These are phyloP conservation scores for Drosophila buzzatii DNA, from an alignment of 2,888 invertebrate species.

Conservation along the genomic window DNA sequence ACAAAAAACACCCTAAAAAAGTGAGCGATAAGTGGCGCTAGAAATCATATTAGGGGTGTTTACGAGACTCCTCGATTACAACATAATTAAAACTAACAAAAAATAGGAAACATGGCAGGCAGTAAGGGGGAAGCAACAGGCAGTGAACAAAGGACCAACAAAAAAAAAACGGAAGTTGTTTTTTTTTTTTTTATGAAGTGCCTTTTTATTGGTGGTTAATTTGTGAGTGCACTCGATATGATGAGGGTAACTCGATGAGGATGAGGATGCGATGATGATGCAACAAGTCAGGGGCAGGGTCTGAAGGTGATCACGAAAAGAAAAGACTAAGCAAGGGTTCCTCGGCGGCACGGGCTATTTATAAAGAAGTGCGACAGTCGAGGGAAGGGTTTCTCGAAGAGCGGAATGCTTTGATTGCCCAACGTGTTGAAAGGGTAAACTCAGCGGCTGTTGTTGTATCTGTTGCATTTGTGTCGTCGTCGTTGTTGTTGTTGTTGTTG, in stretches of 20 bases:
- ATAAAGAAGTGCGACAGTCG: slow-evolving; percentile 39
- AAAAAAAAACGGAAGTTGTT: slow-evolving; percentile 77
- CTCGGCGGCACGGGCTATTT: slow-evolving; percentile 45
- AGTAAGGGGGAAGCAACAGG: slow-evolving; percentile 57
- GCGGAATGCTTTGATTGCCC: slow-evolving; percentile 50
- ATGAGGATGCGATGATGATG: slow-evolving; percentile 50
- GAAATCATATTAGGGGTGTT: slow-evolving; percentile 80
- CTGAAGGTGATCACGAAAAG: slow-evolving; percentile 14
- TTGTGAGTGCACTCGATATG: slow-evolving; percentile 71
- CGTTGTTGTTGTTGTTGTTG: slow-evolving; percentile 19
- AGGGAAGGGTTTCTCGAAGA: slow-evolving; percentile 49
- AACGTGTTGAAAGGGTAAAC: slow-evolving; percentile 72
- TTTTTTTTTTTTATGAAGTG: slow-evolving; percentile 76
- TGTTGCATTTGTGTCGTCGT: slow-evolving; percentile 7
- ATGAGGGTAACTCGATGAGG: slow-evolving; percentile 68
- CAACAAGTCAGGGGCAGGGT: slow-evolving; percentile 52
- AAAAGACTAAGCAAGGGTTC: slow-evolving; percentile 60
- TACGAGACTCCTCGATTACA: slow-evolving; percentile 74
- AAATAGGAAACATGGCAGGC: slow-evolving; percentile 30
- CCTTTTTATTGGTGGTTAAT: slow-evolving; percentile 83
- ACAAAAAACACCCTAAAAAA: slow-evolving; percentile 62
- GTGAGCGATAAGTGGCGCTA: slow-evolving; percentile 76
- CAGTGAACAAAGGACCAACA: slow-evolving; percentile 34
- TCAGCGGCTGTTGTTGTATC: slow-evolving; percentile 14
- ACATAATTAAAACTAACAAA: slow-evolving; percentile 70